A percentile compares a stretch with the other conserved stretches of the same genome.
Conservation (phyloP, 2,113 vertebrate species). For the Otus sunia region DNA sequence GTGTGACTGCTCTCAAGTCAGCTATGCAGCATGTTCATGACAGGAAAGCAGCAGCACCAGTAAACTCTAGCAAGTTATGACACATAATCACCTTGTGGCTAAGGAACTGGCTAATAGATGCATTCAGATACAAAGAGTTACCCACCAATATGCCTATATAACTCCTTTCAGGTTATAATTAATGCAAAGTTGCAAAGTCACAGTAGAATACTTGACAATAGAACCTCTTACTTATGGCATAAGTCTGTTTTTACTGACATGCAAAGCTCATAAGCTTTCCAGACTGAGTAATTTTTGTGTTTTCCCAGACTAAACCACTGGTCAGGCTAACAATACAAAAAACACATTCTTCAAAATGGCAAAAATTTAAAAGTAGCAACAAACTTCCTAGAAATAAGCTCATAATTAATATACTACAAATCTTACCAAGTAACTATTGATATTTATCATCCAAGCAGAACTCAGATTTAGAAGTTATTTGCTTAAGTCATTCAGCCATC, state of each 20-base stretch:
- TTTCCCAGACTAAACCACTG: not conserved
- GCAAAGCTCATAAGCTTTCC: not conserved
- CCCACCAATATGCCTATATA: accelerated
- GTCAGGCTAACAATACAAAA: not conserved
- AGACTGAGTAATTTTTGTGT: not conserved
- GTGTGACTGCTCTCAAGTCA: not conserved
- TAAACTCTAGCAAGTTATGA: not conserved
- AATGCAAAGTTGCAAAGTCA: not conserved
- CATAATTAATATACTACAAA: not conserved
- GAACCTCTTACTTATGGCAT: not conserved
- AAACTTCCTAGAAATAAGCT: not conserved
- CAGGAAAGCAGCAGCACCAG: not conserved
- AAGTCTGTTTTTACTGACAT: not conserved
- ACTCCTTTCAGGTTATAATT: not conserved
- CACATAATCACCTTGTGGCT: not conserved
- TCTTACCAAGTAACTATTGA: not conserved
- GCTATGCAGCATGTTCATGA: not conserved
- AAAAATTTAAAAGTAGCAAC: not conserved
- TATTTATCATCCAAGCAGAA: not conserved
- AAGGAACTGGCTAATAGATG: not conserved
- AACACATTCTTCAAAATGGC: not conserved
- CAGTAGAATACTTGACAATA: not conserved
- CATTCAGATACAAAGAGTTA: not conserved
- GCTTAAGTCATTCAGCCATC: not conserved
- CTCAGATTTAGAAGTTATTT: not conserved